Conservation (phyloP, 2,113 vertebrate species). For the Saguinus midas region DNA sequence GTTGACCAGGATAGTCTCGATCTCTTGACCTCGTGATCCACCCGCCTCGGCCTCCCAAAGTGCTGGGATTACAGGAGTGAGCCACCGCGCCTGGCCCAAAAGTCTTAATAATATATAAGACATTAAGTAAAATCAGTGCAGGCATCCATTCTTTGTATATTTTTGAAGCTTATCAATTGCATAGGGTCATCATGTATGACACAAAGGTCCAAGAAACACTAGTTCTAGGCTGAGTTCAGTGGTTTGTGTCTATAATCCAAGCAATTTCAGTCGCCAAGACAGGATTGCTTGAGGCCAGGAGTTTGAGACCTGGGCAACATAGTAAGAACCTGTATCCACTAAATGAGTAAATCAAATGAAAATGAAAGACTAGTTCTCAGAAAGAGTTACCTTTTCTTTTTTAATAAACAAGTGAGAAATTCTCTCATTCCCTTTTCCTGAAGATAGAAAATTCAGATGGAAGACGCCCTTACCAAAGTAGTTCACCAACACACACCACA, state of each 20-base stretch:
- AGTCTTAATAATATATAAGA: not conserved
- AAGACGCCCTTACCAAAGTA: not conserved
- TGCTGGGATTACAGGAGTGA: too few relatives aligned
- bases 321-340: too few relatives aligned
- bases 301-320: too few relatives aligned
- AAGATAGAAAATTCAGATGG: not conserved
- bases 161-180: conserved; percentile 34
- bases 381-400: not conserved
- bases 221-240: not conserved
- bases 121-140: not conserved
- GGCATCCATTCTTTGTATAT: not conserved
- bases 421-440: not conserved
- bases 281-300: too few relatives aligned
- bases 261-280: too few relatives aligned
- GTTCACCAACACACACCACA: not conserved
- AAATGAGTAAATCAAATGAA: too few relatives aligned
- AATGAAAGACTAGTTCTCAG: not conserved
- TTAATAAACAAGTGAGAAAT: not conserved
- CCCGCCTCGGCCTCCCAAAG: too few relatives aligned
- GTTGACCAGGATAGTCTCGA: too few relatives aligned
- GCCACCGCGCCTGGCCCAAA: too few relatives aligned
- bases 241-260: too few relatives aligned
- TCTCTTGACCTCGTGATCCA: too few relatives aligned
- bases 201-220: not conserved
- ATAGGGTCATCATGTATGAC: not conserved